Base-by-base conservation (phyloP, 2,888 invertebrate species). In the Sinohyriopsis cumingii region DNA sequence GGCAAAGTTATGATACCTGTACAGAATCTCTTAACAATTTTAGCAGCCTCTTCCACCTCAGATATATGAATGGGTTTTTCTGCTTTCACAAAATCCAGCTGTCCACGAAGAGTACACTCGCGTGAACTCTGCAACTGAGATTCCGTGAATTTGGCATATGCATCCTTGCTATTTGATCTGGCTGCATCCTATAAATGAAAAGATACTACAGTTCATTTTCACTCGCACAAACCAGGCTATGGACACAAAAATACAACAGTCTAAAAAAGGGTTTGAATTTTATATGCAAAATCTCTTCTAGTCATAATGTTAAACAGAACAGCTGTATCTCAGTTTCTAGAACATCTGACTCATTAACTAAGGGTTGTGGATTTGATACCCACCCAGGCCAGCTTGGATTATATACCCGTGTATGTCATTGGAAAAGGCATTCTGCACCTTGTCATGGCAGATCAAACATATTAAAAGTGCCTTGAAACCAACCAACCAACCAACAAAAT, bases 21-120 rank as follows among this genome's bases (percentile, higher is more conserved):
- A 59, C 93, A 95, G 89, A 96, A 99, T 86, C 99, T 92, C 90
- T 97, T 98, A 45, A 99, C 99, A 85, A 99, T 99, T 88, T 96
- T 95, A 0, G 94, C 91, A 0, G 98, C 99, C 0, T 97, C 92
- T 88, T 99, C 99, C 3, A 99, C 96, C 89, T 98, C 96, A 0
- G 92, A 91, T 2, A 99, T 90, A 19, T 96, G 94, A 20, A 86
- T 55, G 19, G 96, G 93, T 78, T 95, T 93, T 78, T 94, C 94
- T 72, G 94, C 90, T 54, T 93, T 94, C 4, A 95, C 93, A 55
- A 99, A 92, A 86, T 97, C 96, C 73, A 99, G 91, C 88, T 99
- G 98, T 0, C 99, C 99, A 63, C 99, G 93, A 20, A 98, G 91
- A 0, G 98, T 95, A 88, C 98, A 98, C 71, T 94, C 93, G 73